Percentiles rank a stretch among this genome's conserved stretches.
phyloP scores from a whole-genome alignment of 2,113 vertebrate species.

The Cyanocitta stelleri region DNA sequence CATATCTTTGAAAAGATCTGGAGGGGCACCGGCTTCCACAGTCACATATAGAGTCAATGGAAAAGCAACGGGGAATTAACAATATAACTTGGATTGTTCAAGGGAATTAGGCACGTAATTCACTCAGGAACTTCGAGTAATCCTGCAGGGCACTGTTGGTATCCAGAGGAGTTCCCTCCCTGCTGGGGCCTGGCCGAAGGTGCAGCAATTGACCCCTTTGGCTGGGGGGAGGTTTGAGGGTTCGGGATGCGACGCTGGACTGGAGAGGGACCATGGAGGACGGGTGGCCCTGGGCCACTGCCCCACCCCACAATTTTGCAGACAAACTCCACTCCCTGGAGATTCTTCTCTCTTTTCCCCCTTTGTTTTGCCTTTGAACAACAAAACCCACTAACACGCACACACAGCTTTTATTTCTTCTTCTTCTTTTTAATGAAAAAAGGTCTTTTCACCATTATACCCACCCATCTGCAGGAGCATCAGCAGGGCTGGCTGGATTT shows the following conservation, averaged over 20 bases:
- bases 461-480: neutral
- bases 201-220: neutral
- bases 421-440: neutral
- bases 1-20: neutral
- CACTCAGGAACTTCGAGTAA: neutral
- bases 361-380: neutral
- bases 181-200: neutral
- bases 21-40: rapidly evolving
- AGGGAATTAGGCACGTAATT: neutral
- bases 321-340: neutral
- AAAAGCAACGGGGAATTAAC: rapidly evolving
- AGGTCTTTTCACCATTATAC: neutral
- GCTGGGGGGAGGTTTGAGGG: neutral
- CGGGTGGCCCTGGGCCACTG: rapidly evolving
- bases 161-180: neutral
- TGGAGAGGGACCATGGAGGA: rapidly evolving
- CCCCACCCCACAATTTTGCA: rapidly evolving
- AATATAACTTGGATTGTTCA: neutral
- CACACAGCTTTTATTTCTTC: rapidly evolving
- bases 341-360: neutral
- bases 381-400: neutral
- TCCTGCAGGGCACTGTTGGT: neutral
- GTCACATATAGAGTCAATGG: rapidly evolving
- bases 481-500: neutral
- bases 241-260: rapidly evolving